Conservation (phyloP, 1,140 invertebrate genomes). For the Lepidurus apus region DNA sequence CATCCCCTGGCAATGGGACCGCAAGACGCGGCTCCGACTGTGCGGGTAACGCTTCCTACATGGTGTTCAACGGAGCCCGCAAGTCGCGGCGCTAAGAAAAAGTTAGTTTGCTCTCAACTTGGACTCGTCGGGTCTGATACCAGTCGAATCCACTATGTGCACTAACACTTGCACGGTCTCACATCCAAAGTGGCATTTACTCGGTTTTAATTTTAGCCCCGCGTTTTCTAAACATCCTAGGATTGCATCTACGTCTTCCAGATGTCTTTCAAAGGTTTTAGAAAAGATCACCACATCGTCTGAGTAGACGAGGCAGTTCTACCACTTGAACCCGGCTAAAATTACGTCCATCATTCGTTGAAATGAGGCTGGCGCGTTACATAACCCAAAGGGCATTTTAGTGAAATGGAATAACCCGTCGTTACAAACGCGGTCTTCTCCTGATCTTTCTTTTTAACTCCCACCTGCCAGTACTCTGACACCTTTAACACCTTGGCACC, state of each 20-base stretch:
- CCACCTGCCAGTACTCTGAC: constrained; percentile 48
- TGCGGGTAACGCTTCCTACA: no score
- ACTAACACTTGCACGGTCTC: background rate
- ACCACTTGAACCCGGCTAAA: constrained; percentile 35
- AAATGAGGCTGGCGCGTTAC: constrained; percentile 30
- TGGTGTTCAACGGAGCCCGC: no score
- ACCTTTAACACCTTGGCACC: constrained; percentile 41
- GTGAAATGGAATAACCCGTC: constrained; percentile 37
- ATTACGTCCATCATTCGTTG: constrained; percentile 36
- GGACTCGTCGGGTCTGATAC: no score
- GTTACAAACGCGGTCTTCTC: constrained; percentile 50
- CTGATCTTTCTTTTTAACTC: constrained; percentile 40
- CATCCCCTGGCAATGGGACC: no score
- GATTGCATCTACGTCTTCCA: background rate
- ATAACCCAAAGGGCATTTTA: constrained; percentile 41
- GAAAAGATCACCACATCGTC: constrained; percentile 38
- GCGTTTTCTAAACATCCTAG: background rate
- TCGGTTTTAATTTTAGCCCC: background rate
- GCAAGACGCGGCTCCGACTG: no score
- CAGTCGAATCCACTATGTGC: no score
- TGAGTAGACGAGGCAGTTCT: constrained; percentile 37
- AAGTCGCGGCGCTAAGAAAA: no score
- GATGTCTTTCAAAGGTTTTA: background rate
- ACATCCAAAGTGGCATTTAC: background rate
- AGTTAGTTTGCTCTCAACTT: no score